Percentiles rank a stretch among this genome's conserved stretches.
Evolutionary conservation across 2,113 vertebrate species (phyloP).

Genomic region (Scalopus aquaticus): DNA sequence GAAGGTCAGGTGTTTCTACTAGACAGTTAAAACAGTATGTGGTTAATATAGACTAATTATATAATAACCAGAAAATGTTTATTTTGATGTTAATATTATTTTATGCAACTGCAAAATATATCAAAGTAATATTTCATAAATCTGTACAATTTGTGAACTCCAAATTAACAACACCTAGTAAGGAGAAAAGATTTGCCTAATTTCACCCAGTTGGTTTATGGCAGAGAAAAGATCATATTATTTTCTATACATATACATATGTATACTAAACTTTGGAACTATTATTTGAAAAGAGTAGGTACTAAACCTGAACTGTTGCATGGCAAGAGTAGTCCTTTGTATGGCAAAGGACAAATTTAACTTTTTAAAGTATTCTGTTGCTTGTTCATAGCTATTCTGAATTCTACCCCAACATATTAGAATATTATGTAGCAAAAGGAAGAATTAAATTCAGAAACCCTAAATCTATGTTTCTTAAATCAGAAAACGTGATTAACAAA

Average conservation of each 20-base stretch:
- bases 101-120: background rate
- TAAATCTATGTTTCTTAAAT: conserved; percentile 2
- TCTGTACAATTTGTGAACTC: background rate
- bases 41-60: background rate
- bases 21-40: background rate
- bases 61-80: background rate
- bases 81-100: background rate
- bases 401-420: background rate
- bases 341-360: background rate
- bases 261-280: background rate
- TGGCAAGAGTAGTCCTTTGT: background rate
- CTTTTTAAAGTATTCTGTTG: background rate
- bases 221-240: background rate
- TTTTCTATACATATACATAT: background rate
- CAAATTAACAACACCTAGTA: background rate
- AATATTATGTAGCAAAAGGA: background rate
- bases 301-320: too few species aligned
- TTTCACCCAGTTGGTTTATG: background rate
- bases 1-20: background rate
- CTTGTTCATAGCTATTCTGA: conserved; percentile 17
- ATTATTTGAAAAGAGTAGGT: background rate
- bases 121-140: background rate
- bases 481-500: background rate
- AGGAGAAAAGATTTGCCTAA: background rate
- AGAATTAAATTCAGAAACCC: conserved; percentile 26